Conservation (phyloP, 2,113 vertebrate genomes). For the Lota lota region DNA sequence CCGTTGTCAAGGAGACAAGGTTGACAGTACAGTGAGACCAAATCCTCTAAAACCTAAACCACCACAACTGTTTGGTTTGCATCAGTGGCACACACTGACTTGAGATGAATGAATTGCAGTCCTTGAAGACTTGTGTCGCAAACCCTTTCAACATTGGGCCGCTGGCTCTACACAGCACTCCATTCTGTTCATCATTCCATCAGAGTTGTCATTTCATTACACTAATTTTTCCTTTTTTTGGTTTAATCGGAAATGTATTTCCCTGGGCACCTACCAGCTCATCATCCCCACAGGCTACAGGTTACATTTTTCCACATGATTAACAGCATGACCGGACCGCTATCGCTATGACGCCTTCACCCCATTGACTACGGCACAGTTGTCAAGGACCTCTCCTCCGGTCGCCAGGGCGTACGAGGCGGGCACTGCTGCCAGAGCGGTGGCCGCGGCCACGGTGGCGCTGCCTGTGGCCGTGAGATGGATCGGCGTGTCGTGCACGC, state of each 20-base stretch:
- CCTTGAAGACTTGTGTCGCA: not conserved
- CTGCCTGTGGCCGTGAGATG: conserved; percentile 65
- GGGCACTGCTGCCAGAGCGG: conserved; percentile 69
- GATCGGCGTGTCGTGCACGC: conserved; percentile 82
- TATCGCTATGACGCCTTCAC: conserved; percentile 71
- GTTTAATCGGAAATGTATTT: conserved; percentile 1
- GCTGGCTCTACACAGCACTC: no score
- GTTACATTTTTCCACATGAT: conserved; percentile 3
- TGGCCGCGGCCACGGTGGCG: conserved; percentile 67
- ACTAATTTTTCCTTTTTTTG: conserved; percentile 1
- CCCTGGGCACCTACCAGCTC: not conserved
- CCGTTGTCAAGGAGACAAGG: not conserved
- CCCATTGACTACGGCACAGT: conserved; percentile 83
- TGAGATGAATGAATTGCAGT: conserved; percentile 30
- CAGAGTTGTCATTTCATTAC: no score
- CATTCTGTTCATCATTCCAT: no score
- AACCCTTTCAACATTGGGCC: no score
- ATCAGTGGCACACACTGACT: conserved; percentile 32
- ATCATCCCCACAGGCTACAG: conserved; percentile 4
- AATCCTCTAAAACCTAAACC: conserved; percentile 1
- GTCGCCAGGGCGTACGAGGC: conserved; percentile 60
- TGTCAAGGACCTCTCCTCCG: conserved; percentile 72
- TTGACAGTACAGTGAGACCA: conserved; percentile 10
- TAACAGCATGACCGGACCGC: conserved; percentile 13
- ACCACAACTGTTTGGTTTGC: conserved; percentile 27